These are phyloP conservation scores for Otolemur crassicaudatus DNA, from an alignment of 2,797 vertebrate species.

Conservation along the genomic window DNA sequence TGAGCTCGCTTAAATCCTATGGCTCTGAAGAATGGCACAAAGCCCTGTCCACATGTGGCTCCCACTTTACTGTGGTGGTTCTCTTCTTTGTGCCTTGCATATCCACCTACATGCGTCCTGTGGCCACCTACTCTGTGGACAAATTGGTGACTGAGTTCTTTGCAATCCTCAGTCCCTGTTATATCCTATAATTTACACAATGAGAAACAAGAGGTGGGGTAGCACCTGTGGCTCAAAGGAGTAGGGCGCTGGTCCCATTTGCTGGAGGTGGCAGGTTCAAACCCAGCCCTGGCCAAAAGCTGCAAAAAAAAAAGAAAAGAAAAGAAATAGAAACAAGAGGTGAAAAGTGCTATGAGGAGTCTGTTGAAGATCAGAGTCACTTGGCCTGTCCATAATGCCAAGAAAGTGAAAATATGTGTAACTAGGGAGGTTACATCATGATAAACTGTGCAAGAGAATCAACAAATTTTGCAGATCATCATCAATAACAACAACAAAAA, in stretches of 20 bases:
- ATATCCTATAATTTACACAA: slow-evolving; percentile 76
- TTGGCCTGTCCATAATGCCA: not conserved
- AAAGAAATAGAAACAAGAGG: slow-evolving; percentile 51
- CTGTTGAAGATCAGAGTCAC: slow-evolving; percentile 46
- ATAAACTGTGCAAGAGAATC: not conserved
- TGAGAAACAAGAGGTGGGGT: slow-evolving; percentile 60
- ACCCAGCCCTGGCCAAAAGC: too few relatives aligned
- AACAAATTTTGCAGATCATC: not conserved
- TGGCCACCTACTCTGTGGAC: slow-evolving; percentile 60
- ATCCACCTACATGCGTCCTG: slow-evolving; percentile 68
- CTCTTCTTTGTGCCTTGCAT: slow-evolving; percentile 72
- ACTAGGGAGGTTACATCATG: not conserved
- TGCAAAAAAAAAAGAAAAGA: not conserved
- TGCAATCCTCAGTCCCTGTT: slow-evolving; percentile 70
- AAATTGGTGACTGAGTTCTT: slow-evolving; percentile 71
- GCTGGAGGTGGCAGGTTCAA: too few relatives aligned
- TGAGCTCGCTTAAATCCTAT: slow-evolving; percentile 22
- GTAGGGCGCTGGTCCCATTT: too few relatives aligned
- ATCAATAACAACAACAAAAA: not conserved
- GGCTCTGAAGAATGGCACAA: not conserved
- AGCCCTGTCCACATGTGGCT: slow-evolving; percentile 55
- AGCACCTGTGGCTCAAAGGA: too few relatives aligned
- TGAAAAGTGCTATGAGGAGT: slow-evolving; percentile 58
- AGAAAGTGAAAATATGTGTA: not conserved
- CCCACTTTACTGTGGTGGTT: slow-evolving; percentile 57